A percentile compares a stretch with the other conserved stretches of the same genome.
phyloP scores from a whole-genome alignment of 2,113 vertebrate genomes.

The Synodontis membranacea region DNA sequence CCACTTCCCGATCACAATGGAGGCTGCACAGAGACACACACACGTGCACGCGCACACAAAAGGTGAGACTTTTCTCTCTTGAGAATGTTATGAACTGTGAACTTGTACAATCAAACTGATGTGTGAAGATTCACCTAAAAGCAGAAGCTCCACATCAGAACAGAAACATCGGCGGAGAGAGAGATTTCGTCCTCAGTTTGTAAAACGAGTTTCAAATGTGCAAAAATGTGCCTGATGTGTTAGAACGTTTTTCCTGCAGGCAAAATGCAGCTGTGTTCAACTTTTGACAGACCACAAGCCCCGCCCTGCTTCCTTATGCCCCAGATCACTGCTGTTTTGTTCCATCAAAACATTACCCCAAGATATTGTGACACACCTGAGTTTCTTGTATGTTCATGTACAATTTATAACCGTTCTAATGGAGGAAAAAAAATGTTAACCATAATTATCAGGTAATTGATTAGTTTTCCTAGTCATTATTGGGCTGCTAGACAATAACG shows the following conservation, averaged over 20 bases:
- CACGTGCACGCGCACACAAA: not conserved
- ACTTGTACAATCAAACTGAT: not conserved
- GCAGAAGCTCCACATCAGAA: not conserved
- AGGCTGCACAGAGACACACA: slow-evolving; percentile 62
- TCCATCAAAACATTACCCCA: not conserved
- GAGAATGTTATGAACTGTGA: not conserved
- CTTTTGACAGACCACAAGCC: not conserved
- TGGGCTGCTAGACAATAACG: too few species aligned
- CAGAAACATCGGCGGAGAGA: not conserved
- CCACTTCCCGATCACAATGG: slow-evolving; percentile 83
- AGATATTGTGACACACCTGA: not conserved
- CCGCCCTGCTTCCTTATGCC: not conserved
- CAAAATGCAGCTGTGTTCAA: not conserved
- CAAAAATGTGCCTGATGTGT: not conserved
- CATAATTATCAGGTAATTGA: too few species aligned
- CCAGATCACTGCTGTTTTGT: not conserved
- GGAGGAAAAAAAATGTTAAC: too few species aligned
- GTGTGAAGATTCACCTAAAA: not conserved
- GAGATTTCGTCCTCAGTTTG: not conserved
- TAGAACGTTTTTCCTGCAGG: not conserved
- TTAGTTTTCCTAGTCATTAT: too few species aligned
- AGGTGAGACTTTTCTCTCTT: not conserved
- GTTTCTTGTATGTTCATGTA: not conserved
- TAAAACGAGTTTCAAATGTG: not conserved
- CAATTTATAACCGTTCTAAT: too few species aligned